Conservation (phyloP, 2,113 vertebrate genomes). For the Genyomyrus donnyi region DNA sequence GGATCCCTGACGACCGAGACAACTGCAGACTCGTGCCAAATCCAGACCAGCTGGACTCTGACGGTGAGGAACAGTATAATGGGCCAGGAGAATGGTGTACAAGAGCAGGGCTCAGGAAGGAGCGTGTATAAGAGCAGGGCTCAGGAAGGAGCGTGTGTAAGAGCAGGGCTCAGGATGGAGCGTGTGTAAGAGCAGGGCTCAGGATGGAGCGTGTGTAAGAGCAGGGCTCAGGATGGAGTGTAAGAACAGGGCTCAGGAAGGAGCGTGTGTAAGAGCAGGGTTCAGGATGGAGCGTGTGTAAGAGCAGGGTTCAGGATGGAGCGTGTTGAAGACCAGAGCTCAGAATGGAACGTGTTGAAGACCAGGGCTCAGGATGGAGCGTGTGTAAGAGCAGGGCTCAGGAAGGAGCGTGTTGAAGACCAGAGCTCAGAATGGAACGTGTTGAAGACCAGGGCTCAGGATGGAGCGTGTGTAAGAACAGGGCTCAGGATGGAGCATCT, state of each 20-base stretch:
- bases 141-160: neutral
- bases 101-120: neutral
- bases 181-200: neutral
- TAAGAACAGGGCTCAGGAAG: neutral
- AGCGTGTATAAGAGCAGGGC: neutral
- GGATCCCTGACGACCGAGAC: constrained; percentile 86
- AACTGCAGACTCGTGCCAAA: constrained; percentile 89
- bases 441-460: neutral
- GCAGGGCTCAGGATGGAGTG: neutral
- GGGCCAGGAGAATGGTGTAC: neutral
- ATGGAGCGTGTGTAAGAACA: neutral
- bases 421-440: neutral
- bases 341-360: too few relatives aligned
- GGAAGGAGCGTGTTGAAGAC: neutral
- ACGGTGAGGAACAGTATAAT: constrained; percentile 57
- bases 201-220: neutral
- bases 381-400: neutral
- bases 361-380: neutral
- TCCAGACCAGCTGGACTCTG: constrained; percentile 72
- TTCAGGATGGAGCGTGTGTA: too few relatives aligned
- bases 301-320: too few relatives aligned
- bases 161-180: neutral
- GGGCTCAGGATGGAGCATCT: too few relatives aligned
- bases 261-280: neutral
- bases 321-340: neutral